Conservation (phyloP, 2,797 vertebrate species). For the Eulemur mongoz region DNA sequence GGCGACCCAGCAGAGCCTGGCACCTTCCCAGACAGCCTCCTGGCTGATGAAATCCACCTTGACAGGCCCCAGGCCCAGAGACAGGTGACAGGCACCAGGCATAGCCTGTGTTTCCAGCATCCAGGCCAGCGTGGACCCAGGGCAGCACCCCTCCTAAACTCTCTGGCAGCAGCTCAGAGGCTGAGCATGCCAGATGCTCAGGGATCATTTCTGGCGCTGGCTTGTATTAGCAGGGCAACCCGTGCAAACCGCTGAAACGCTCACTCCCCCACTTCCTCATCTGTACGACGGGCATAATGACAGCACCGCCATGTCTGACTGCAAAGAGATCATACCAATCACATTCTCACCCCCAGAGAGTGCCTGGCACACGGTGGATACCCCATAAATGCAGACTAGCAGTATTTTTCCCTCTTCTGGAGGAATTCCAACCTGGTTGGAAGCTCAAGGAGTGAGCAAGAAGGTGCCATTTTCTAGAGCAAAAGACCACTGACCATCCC, state of each 20-base stretch:
- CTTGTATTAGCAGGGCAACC: background rate
- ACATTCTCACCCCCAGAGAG: rapidly evolving
- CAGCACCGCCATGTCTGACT: rapidly evolving
- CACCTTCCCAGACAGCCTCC: background rate
- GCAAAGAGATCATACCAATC: background rate
- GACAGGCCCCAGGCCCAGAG: background rate
- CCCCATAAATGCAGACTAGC: rapidly evolving
- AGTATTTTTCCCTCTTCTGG: rapidly evolving
- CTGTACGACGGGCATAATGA: background rate
- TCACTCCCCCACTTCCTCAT: background rate
- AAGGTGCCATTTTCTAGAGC: background rate
- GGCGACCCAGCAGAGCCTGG: background rate
- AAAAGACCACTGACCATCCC: background rate
- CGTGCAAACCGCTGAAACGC: background rate
- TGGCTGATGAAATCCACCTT: background rate
- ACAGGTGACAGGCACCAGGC: rapidly evolving
- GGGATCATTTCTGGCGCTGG: background rate
- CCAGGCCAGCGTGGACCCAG: rapidly evolving
- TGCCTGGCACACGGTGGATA: background rate
- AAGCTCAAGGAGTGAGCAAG: background rate
- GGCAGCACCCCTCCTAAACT: background rate
- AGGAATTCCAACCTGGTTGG: background rate
- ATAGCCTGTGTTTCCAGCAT: rapidly evolving
- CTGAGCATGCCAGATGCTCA: background rate
- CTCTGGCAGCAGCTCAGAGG: background rate